A percentile compares a stretch with the other conserved stretches of the same genome.
Conservation (phyloP, 2,797 vertebrate species). For the Crossoptilon crossoptilon region DNA sequence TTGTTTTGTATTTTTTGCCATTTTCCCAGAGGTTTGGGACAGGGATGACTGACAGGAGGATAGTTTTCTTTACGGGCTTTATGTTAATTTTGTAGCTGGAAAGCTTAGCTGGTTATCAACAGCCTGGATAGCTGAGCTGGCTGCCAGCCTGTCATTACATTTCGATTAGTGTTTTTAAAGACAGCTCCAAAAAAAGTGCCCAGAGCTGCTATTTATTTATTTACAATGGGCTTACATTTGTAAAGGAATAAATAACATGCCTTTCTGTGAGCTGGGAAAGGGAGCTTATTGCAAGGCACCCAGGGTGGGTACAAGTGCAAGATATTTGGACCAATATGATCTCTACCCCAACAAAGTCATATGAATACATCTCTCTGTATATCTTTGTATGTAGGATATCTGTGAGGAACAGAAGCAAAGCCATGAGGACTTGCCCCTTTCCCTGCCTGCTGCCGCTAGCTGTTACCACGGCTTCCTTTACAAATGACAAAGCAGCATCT, state of each 20-base stretch:
- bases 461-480: neutral
- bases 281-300: neutral
- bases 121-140: constrained; percentile 27
- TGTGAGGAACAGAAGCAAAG: neutral
- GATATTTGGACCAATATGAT: neutral
- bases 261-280: constrained; percentile 5
- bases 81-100: constrained; percentile 59
- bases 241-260: constrained; percentile 30
- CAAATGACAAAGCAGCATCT: neutral
- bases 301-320: neutral
- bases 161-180: constrained; percentile 62
- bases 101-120: constrained; percentile 49
- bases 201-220: constrained; percentile 58
- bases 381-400: neutral
- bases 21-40: neutral
- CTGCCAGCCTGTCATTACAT: constrained; percentile 65
- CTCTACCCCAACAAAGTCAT: neutral
- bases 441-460: neutral
- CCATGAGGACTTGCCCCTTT: neutral
- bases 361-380: neutral
- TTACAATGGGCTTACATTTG: constrained; percentile 39
- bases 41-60: neutral
- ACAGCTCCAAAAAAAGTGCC: constrained; percentile 40
- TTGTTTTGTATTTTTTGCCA: neutral
- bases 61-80: neutral